Conservation (phyloP, 2,797 vertebrate genomes). For the Coccyzus lansbergi region DNA sequence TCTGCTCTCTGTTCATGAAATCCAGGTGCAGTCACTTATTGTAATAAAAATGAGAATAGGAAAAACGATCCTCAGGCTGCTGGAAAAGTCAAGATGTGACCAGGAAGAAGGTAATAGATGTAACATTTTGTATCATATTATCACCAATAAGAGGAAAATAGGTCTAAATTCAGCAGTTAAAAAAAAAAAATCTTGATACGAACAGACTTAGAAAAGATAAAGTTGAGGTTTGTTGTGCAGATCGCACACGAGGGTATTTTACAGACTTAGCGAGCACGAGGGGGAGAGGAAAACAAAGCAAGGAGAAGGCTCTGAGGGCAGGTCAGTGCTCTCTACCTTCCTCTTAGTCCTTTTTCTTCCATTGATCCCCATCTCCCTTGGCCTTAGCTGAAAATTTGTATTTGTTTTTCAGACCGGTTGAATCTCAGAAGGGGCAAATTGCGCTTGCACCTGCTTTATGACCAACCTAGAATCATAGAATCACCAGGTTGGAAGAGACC, state of each 20-base stretch:
- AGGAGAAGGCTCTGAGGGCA: neutral
- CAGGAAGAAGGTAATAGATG: neutral
- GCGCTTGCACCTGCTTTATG: neutral
- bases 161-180: neutral
- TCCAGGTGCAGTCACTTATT: conserved; percentile 20
- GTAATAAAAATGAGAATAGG: conserved; percentile 6
- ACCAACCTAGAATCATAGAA: too few species aligned
- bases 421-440: neutral
- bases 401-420: neutral
- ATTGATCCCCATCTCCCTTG: rapidly evolving
- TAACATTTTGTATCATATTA: neutral
- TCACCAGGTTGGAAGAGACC: too few species aligned
- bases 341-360: neutral
- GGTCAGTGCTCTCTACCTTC: neutral
- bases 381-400: neutral
- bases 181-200: neutral
- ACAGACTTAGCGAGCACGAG: rapidly evolving
- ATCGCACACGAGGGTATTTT: neutral
- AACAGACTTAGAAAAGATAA: neutral
- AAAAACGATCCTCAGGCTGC: neutral
- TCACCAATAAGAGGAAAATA: neutral
- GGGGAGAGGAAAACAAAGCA: neutral
- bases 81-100: neutral
- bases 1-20: conserved; percentile 54
- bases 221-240: neutral